Conservation (phyloP, 2,888 invertebrate genomes). For the Sialis fuliginosa region DNA sequence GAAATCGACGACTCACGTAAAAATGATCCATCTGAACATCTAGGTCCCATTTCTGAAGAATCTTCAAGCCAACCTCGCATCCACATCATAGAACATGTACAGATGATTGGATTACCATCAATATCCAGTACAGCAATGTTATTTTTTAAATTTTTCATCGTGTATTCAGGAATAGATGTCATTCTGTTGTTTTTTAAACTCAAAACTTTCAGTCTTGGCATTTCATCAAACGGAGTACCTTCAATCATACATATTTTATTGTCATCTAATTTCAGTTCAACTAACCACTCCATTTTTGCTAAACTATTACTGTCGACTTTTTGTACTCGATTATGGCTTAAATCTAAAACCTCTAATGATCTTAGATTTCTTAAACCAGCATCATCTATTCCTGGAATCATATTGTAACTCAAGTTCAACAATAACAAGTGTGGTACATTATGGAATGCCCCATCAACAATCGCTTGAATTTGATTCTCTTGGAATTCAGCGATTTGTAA, state of each 20-base stretch:
- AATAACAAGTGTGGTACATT: conserved; percentile 61
- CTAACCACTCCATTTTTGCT: conserved; percentile 67
- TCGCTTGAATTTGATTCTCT: conserved; percentile 56
- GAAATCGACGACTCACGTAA: conserved; percentile 56
- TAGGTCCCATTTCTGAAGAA: conserved; percentile 53
- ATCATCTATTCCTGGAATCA: conserved; percentile 53
- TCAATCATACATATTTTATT: conserved; percentile 66
- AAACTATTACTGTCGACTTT: conserved; percentile 45
- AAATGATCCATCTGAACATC: conserved; percentile 60
- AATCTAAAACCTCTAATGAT: conserved; percentile 69
- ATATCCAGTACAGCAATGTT: conserved; percentile 71
- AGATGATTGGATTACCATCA: conserved; percentile 75
- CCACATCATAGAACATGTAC: conserved; percentile 71
- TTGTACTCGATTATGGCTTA: conserved; percentile 61
- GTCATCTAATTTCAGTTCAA: conserved; percentile 70
- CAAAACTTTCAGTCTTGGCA: conserved; percentile 67
- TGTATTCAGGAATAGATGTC: conserved; percentile 50
- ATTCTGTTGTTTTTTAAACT: conserved; percentile 62
- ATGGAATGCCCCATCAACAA: conserved; percentile 57
- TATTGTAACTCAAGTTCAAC: conserved; percentile 69
- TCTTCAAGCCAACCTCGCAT: conserved; percentile 67
- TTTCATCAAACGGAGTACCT: conserved; percentile 64
- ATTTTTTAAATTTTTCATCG: conserved; percentile 56
- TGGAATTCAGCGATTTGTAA: conserved; percentile 60
- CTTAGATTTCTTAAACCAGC: conserved; percentile 54